These are phyloP conservation scores for Thysanoteuthis rhombus DNA, from an alignment of 2,888 invertebrate genomes.

Conservation along the genomic window DNA sequence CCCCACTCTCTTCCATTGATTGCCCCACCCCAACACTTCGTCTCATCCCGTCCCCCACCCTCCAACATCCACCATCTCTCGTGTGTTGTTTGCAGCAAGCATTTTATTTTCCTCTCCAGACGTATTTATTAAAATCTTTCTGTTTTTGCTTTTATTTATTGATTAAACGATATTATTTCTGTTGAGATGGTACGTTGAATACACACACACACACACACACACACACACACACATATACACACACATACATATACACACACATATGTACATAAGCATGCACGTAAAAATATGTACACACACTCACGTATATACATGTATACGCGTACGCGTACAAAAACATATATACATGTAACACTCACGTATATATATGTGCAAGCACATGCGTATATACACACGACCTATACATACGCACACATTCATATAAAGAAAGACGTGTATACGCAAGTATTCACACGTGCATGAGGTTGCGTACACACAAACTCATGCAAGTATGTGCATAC, in stretches of 20 bases:
- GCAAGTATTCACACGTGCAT: neutral
- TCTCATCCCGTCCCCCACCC: neutral
- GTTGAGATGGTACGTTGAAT: neutral
- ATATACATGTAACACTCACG: neutral
- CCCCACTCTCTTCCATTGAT: neutral
- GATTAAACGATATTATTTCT: conserved; percentile 12
- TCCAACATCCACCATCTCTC: neutral
- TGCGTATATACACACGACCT: neutral
- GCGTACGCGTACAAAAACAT: neutral
- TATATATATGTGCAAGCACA: neutral
- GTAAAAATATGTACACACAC: neutral
- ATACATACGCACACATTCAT: neutral
- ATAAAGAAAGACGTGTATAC: neutral
- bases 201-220: neutral
- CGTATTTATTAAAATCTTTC: neutral
- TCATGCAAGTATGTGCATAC: neutral
- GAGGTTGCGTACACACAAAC: neutral
- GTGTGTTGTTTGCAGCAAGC: neutral
- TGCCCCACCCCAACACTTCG: neutral
- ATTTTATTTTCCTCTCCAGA: neutral
- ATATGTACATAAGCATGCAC: neutral
- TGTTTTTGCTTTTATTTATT: neutral
- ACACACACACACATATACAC: neutral
- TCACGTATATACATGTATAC: neutral
- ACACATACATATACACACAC: neutral